Evolutionary conservation across 2,797 vertebrate genomes (phyloP), one percentile per base, ranked within the genome.

Genomic region (Phyllotis vaccarum): DNA sequence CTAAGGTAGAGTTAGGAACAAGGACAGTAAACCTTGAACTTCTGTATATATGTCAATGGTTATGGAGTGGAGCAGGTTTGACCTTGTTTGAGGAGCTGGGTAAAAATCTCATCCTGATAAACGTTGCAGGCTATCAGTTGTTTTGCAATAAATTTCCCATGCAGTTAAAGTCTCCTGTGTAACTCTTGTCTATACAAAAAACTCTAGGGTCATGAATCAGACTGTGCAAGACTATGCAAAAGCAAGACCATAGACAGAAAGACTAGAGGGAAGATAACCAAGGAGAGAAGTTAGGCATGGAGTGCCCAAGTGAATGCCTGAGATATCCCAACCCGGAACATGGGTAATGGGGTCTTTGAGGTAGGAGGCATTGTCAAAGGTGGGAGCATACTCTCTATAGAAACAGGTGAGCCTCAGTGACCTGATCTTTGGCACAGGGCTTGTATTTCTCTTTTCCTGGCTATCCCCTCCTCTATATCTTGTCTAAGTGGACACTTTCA

Each of bases 301-400:
- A 60, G 24, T 3, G 12, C 52, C 10, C 2, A 9, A 64, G 10
- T 12, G 40, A 46, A 40, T 16, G 2, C 14, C 5, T 78, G 13
- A 13, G 43, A 19, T 16, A 3, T 1, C 79, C 19, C 0, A 62
- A 34, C n/a, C 13, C 82, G 46, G 27, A 10, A 66, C 19, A 27
- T 0, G 17, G 17, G 4, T 46, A 11, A 22, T 29, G 6, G 6
- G 31, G 11, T 3, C 43, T 3, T 52, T 87, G 11, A 37, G 13
- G 0, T 54, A 43, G 37, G 0, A 12, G 8, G 5, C 2, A 58
- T 4, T 6, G 6, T 11, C 17, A 24, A 40, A 82, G 4, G 11
- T 34, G 7, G 8, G 49, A 0, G 34, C 14, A 16, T 66, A 34
- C 29, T 66, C n/a, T 72, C n/a, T 40, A 72, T 7, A 66, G 64